phyloP scores from a whole-genome alignment of 2,797 vertebrate genomes.

The Hydrolagus colliei region DNA sequence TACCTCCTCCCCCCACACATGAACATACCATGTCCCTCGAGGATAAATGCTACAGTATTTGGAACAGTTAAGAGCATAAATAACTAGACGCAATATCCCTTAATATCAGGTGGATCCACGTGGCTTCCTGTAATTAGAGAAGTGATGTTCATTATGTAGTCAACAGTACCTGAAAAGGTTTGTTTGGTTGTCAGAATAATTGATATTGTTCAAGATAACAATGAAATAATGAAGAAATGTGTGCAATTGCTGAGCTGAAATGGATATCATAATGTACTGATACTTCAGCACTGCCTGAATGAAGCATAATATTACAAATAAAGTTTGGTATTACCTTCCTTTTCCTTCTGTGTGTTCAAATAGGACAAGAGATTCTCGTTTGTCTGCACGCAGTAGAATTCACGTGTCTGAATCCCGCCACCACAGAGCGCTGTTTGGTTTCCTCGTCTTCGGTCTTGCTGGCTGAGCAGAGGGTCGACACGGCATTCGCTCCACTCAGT shows the following conservation, averaged over 20 bases:
- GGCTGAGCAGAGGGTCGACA: slow-evolving; percentile 78
- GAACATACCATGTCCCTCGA: neutral
- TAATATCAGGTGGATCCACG: neutral
- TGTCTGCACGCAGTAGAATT: slow-evolving; percentile 77
- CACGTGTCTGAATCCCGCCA: slow-evolving; percentile 80
- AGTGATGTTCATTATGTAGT: neutral
- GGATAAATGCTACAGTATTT: neutral
- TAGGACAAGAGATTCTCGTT: slow-evolving; percentile 74
- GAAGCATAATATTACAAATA: neutral
- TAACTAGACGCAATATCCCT: neutral
- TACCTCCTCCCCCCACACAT: neutral
- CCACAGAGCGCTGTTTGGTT: slow-evolving; percentile 86
- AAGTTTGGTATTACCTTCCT: slow-evolving; percentile 65
- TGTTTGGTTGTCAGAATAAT: neutral
- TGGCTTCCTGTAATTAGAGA: neutral
- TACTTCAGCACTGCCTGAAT: neutral
- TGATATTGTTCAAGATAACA: neutral
- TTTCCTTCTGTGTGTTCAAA: slow-evolving; percentile 63
- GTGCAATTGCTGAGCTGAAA: neutral
- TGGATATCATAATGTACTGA: neutral
- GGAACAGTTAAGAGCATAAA: neutral
- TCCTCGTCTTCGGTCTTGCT: slow-evolving; percentile 81
- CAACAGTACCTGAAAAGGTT: neutral
- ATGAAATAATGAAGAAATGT: neutral
- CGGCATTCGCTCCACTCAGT: slow-evolving; percentile 89